Conservation (phyloP, 2,113 vertebrate genomes). For the Chloropsis cyanopogon region DNA sequence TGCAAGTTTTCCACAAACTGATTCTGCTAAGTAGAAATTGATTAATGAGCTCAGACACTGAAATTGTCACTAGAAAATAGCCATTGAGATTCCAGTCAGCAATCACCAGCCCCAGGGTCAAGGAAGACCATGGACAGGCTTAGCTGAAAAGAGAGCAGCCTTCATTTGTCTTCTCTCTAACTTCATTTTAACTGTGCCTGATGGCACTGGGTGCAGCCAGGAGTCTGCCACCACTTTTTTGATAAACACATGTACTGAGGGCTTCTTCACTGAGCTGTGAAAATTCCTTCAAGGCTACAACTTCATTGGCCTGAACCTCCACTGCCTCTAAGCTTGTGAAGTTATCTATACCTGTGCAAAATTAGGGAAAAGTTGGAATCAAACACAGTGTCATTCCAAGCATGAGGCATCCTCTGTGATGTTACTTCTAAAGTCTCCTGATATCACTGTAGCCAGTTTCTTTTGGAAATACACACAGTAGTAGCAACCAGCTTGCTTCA, state of each 20-base stretch:
- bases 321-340: background rate
- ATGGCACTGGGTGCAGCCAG: background rate
- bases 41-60: conserved; percentile 65
- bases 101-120: conserved; percentile 40
- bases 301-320: background rate
- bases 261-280: background rate
- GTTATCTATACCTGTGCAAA: background rate
- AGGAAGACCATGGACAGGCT: background rate
- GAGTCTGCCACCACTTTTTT: background rate
- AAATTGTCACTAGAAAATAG: conserved; percentile 61
- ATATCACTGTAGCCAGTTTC: background rate
- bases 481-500: background rate
- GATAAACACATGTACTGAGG: background rate
- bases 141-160: background rate
- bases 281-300: background rate
- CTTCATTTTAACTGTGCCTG: conserved; percentile 23
- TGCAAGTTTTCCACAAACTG: conserved; percentile 68
- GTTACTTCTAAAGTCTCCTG: background rate
- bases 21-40: conserved; percentile 56
- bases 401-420: background rate
- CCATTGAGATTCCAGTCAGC: conserved; percentile 44
- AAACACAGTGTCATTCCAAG: background rate
- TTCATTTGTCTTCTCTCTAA: conserved; percentile 45
- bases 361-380: background rate
- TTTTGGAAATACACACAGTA: background rate